These are phyloP conservation scores for Microctonus hyperodae DNA, from an alignment of 2,888 invertebrate genomes.

Conservation along the genomic window DNA sequence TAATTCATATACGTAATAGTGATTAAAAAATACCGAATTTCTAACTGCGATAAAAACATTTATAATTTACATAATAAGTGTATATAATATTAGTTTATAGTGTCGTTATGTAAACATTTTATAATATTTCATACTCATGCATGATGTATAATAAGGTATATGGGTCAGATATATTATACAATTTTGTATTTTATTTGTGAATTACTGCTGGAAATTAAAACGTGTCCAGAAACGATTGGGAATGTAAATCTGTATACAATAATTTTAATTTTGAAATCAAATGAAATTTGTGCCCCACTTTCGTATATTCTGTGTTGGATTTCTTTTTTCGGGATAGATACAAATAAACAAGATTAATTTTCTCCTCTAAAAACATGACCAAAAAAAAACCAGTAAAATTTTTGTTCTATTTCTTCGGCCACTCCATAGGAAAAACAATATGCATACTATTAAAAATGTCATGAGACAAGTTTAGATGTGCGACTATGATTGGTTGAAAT, in stretches of 20 bases:
- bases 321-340: no score
- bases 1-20: not conserved
- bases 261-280: not conserved
- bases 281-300: not conserved
- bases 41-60: slow-evolving; percentile 1
- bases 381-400: no score
- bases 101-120: not conserved
- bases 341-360: no score
- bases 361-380: no score
- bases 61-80: not conserved
- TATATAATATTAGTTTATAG: not conserved
- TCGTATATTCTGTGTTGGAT: no score
- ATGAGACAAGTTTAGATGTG: not conserved
- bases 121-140: not conserved
- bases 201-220: not conserved
- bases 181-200: not conserved
- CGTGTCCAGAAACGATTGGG: not conserved
- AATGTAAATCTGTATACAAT: not conserved
- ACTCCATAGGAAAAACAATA: not conserved
- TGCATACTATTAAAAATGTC: no score
- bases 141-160: not conserved
- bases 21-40: slow-evolving; percentile 2
- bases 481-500: not conserved
- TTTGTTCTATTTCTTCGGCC: no score
- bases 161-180: not conserved